phyloP scores from a whole-genome alignment of 2,888 invertebrate genomes.

The Allygus modestus region DNA sequence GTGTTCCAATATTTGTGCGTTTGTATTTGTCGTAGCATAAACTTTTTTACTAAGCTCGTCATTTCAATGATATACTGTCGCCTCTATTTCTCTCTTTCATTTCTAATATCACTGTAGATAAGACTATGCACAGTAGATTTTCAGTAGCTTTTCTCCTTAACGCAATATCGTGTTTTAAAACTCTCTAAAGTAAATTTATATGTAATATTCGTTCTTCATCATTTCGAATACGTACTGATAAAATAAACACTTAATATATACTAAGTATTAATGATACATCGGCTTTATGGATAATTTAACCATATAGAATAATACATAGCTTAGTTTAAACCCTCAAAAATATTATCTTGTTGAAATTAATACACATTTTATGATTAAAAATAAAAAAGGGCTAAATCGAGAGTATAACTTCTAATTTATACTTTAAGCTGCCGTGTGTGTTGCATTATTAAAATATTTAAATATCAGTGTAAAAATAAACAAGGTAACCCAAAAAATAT shows the following conservation, averaged over 20 bases:
- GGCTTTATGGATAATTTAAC: too few species aligned
- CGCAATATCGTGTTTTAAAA: not conserved
- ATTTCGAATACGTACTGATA: too few species aligned
- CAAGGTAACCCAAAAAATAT: not conserved
- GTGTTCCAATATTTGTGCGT: slow-evolving; percentile 64
- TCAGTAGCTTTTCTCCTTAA: not conserved
- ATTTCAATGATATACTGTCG: slow-evolving; percentile 8
- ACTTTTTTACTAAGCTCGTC: slow-evolving; percentile 4
- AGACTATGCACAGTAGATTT: slow-evolving; percentile 29
- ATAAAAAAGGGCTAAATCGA: not conserved
- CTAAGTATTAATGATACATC: too few species aligned
- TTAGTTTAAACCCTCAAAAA: too few species aligned
- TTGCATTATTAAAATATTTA: not conserved
- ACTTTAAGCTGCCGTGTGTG: slow-evolving; percentile 45
- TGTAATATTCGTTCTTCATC: too few species aligned
- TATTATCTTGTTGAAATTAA: too few species aligned
- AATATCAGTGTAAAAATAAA: not conserved
- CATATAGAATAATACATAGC: too few species aligned
- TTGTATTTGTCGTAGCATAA: slow-evolving; percentile 61
- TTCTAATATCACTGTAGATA: slow-evolving; percentile 43
- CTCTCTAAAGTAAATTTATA: too few species aligned
- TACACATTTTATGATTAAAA: not conserved
- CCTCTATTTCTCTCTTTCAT: slow-evolving; percentile 23
- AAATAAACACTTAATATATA: too few species aligned
- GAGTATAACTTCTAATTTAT: not conserved